Percentiles rank a stretch among this genome's conserved stretches.
Conservation (phyloP, 2,888 invertebrate species). For the Philhelius pedissequus region DNA sequence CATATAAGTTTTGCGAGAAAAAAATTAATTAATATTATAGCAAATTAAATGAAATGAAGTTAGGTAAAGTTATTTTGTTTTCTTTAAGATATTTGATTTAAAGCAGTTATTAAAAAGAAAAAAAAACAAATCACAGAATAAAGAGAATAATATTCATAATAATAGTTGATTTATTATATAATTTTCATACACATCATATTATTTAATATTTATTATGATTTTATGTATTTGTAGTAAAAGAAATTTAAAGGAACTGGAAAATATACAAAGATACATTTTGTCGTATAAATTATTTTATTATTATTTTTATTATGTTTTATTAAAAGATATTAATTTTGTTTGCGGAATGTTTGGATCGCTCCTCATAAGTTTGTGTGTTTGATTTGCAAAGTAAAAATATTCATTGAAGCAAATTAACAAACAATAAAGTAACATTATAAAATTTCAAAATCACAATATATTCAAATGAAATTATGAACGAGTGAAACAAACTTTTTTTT, state of each 20-base stretch:
- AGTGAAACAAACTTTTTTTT: slow-evolving; percentile 24
- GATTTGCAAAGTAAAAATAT: background rate
- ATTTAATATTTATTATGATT: background rate
- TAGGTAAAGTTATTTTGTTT: background rate
- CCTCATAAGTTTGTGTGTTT: slow-evolving; percentile 15
- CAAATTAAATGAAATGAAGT: background rate
- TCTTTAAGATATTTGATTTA: slow-evolving; percentile 14
- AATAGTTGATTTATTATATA: background rate
- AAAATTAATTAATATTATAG: background rate
- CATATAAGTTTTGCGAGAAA: slow-evolving; percentile 24
- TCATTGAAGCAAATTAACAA: background rate
- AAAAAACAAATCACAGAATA: slow-evolving; percentile 41
- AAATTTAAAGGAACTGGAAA: background rate
- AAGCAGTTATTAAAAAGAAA: slow-evolving; percentile 15
- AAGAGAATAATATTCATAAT: slow-evolving; percentile 16
- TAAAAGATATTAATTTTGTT: slow-evolving; percentile 31
- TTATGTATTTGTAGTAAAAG: background rate
- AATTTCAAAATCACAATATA: background rate
- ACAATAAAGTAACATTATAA: slow-evolving; percentile 30
- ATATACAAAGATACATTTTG: background rate
- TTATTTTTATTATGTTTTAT: too few species aligned
- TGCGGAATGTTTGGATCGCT: slow-evolving; percentile 62
- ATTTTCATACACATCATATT: background rate
- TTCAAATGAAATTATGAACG: background rate
- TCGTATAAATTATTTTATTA: background rate